Percentiles rank a stretch among this genome's conserved stretches.
These are phyloP conservation scores for Pterobdella sp. DNA, from an alignment of 2,888 invertebrate genomes.

Conservation along the genomic window DNA sequence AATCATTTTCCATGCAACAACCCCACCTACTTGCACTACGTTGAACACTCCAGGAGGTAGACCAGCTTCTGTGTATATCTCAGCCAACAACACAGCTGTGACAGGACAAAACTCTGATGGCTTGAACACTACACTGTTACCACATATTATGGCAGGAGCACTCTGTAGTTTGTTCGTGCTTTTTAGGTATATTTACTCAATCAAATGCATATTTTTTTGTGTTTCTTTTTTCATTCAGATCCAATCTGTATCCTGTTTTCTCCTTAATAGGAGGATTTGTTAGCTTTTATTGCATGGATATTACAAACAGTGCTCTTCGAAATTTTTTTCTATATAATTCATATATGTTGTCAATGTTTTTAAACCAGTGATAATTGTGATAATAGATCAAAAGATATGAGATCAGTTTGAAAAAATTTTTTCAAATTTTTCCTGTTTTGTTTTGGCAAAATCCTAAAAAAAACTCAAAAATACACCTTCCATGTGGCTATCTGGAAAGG, in stretches of 20 bases:
- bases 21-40: slow-evolving; percentile 53
- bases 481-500: slow-evolving; percentile 56
- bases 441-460: not conserved
- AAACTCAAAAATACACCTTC: slow-evolving; percentile 46
- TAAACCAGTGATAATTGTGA: too few relatives aligned
- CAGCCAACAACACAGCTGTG: slow-evolving; percentile 55
- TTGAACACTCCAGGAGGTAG: slow-evolving; percentile 56
- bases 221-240: not conserved
- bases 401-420: too few relatives aligned
- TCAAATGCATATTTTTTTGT: not conserved
- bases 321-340: too few relatives aligned
- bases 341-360: too few relatives aligned
- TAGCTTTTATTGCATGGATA: too few relatives aligned
- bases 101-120: slow-evolving; percentile 57
- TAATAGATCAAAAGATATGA: too few relatives aligned
- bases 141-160: slow-evolving; percentile 55
- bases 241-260: not conserved
- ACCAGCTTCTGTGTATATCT: slow-evolving; percentile 55
- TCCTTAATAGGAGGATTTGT: not conserved
- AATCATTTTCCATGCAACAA: not conserved
- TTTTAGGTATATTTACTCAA: not conserved
- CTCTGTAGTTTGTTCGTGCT: too few relatives aligned
- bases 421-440: not conserved
- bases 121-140: slow-evolving; percentile 57
- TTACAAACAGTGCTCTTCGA: too few relatives aligned